These are phyloP conservation scores for Caligus rogercresseyi DNA, from an alignment of 1,140 invertebrate genomes.

Conservation along the genomic window DNA sequence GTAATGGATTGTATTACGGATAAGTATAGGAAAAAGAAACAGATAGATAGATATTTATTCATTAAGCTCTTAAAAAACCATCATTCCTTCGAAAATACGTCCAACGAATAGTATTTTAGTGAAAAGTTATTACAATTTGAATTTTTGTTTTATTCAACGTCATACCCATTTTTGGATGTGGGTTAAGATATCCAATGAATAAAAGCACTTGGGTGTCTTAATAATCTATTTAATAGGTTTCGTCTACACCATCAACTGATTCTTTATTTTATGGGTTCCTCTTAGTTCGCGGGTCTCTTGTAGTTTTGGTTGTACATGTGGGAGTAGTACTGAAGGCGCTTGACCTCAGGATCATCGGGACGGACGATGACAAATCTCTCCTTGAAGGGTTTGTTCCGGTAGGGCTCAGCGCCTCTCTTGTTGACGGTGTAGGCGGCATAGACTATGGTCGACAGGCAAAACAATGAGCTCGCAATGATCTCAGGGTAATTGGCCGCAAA, in stretches of 20 bases:
- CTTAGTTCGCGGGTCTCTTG: not conserved
- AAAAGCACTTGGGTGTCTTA: not conserved
- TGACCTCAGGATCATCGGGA: conserved; percentile 1
- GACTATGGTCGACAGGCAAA: not conserved
- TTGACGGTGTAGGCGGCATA: not conserved
- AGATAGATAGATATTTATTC: too few species aligned
- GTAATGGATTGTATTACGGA: too few species aligned
- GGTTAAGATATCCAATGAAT: too few species aligned
- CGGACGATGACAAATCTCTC: not conserved
- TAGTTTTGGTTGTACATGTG: not conserved
- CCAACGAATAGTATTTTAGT: too few species aligned
- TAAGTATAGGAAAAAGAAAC: too few species aligned
- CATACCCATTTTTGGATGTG: too few species aligned
- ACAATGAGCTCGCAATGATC: too few species aligned
- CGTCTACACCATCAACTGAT: not conserved
- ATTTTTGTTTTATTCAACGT: too few species aligned
- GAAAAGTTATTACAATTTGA: too few species aligned
- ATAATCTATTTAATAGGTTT: not conserved
- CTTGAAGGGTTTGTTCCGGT: not conserved
- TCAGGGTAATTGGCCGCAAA: too few species aligned
- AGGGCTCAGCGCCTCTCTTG: not conserved
- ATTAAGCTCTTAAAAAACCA: too few species aligned
- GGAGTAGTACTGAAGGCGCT: not conserved
- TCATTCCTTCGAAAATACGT: too few species aligned
- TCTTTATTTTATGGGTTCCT: not conserved